phyloP scores from a whole-genome alignment of 2,888 invertebrate genomes.

The Sericinus montela region DNA sequence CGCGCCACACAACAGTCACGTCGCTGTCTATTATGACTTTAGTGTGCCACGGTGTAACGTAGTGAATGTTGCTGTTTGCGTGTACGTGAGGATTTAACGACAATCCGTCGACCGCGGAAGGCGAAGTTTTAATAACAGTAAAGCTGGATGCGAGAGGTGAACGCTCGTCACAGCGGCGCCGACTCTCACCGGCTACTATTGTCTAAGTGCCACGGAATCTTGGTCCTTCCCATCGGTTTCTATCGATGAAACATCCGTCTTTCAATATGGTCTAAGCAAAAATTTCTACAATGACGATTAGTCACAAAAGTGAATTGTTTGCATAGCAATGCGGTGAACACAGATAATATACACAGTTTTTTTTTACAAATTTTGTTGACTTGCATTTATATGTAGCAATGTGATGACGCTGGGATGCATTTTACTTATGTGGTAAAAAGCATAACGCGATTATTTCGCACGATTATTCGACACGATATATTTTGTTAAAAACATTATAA shows the following conservation, averaged over 20 bases:
- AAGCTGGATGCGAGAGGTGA: conserved; percentile 72
- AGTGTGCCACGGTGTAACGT: conserved; percentile 54
- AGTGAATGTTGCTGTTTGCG: conserved; percentile 46
- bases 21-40: conserved; percentile 62
- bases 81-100: conserved; percentile 42
- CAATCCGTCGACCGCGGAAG: conserved; percentile 28
- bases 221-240: conserved; percentile 76
- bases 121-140: conserved; percentile 47
- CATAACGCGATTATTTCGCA: neutral
- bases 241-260: conserved; percentile 67
- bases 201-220: conserved; percentile 77
- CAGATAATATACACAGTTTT: conserved; percentile 49
- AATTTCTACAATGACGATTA: conserved; percentile 46
- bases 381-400: conserved; percentile 1
- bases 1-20: conserved; percentile 71
- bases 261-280: conserved; percentile 62
- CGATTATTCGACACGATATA: too few species aligned
- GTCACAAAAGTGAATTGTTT: conserved; percentile 46
- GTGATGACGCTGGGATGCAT: conserved; percentile 13
- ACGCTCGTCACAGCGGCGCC: conserved; percentile 76
- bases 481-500: too few species aligned
- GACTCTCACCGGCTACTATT: conserved; percentile 75
- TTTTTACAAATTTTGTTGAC: conserved; percentile 21
- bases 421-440: conserved; percentile 15
- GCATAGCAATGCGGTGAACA: conserved; percentile 40